Evolutionary conservation across 2,888 invertebrate species (phyloP).

Genomic region (Uloborus plumipes): DNA sequence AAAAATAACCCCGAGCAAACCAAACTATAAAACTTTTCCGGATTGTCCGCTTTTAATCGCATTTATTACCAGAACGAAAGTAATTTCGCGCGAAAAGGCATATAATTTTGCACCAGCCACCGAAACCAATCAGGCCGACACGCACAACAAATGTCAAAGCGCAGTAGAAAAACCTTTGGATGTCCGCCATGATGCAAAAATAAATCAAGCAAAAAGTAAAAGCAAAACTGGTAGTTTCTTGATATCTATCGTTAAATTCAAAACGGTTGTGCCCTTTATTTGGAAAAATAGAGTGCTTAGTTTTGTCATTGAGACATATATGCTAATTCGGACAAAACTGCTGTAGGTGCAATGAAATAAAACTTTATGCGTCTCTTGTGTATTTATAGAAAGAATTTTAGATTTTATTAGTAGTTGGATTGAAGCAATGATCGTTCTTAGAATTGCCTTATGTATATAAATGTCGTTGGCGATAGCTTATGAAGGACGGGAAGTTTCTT

Average conservation of each 20-base stretch:
- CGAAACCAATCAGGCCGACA: constrained; percentile 7
- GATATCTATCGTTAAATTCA: not conserved
- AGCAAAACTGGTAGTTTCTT: not conserved
- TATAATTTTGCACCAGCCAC: constrained; percentile 3
- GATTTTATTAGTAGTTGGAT: too few relatives aligned
- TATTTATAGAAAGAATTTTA: too few relatives aligned
- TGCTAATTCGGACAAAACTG: not conserved
- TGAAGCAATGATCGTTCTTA: too few relatives aligned
- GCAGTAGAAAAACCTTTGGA: not conserved
- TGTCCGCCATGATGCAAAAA: not conserved
- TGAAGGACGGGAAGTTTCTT: too few relatives aligned
- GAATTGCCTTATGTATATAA: too few relatives aligned
- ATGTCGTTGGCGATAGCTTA: too few relatives aligned
- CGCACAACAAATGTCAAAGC: constrained; percentile 18
- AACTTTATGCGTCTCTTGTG: too few relatives aligned
- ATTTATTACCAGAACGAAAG: constrained; percentile 19
- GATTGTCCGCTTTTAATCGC: constrained; percentile 15
- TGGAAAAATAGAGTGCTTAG: too few relatives aligned
- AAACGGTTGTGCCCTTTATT: not conserved
- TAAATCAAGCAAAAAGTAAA: not conserved
- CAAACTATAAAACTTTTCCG: constrained; percentile 8
- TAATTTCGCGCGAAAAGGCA: constrained; percentile 21
- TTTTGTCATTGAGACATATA: constrained; percentile 1
- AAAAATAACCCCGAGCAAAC: constrained; percentile 5
- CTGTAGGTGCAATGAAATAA: too few relatives aligned